Conservation (phyloP, 1,140 invertebrate species). For the Megathymus violae region DNA sequence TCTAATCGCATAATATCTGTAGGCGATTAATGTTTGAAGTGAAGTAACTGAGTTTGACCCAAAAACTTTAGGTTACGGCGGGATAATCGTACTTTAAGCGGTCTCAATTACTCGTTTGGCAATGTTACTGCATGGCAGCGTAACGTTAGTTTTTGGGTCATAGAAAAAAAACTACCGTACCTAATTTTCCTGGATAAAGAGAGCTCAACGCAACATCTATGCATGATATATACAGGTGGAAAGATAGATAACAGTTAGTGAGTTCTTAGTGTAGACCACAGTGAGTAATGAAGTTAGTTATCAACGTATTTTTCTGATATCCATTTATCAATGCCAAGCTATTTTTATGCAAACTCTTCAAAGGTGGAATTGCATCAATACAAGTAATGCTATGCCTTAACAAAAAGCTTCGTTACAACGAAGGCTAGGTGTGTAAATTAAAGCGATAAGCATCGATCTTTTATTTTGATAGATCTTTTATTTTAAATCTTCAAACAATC, state of each 20-base stretch:
- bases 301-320: background rate
- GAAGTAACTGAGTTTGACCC: no score
- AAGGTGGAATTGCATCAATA: conserved; percentile 15
- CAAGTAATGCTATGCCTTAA: conserved; percentile 15
- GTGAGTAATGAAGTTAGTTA: background rate
- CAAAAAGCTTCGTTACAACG: conserved; percentile 17
- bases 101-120: background rate
- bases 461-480: background rate
- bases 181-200: no score
- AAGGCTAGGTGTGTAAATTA: background rate
- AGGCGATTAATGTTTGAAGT: no score
- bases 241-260: no score
- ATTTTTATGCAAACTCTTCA: conserved; percentile 17
- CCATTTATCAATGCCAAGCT: conserved; percentile 27
- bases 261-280: background rate
- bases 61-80: no score
- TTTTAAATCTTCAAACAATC: no score
- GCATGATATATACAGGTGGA: no score
- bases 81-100: background rate
- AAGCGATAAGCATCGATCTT: background rate
- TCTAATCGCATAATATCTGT: no score
- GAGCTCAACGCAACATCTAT: no score
- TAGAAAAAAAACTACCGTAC: no score
- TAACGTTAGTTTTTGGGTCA: no score
- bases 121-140: no score